phyloP scores from a whole-genome alignment of 2,888 invertebrate species.

The Tipula helvola region DNA sequence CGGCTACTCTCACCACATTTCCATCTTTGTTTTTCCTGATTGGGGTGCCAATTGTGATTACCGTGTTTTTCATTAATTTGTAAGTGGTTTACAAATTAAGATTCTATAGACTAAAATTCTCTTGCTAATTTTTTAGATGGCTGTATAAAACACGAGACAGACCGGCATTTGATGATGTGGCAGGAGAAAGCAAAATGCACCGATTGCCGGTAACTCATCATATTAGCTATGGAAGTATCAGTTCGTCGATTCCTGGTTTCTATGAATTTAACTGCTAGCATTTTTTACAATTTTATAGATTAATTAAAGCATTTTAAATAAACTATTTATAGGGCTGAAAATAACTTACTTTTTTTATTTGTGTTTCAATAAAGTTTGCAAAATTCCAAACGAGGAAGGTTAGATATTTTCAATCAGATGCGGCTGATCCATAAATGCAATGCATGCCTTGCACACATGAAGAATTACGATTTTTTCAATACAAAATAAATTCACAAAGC shows the following conservation, averaged over 20 bases:
- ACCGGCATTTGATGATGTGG: neutral
- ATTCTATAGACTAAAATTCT: neutral
- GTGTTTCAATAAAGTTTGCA: too few relatives aligned
- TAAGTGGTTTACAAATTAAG: neutral
- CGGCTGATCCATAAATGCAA: too few relatives aligned
- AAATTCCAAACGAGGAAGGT: too few relatives aligned
- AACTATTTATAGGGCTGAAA: too few relatives aligned
- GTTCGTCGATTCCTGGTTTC: neutral
- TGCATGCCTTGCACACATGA: too few relatives aligned
- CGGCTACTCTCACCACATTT: neutral
- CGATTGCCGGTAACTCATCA: neutral
- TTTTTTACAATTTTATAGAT: neutral
- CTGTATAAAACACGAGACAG: neutral
- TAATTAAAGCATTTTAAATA: too few relatives aligned
- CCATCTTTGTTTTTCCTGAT: neutral
- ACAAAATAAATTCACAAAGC: too few relatives aligned
- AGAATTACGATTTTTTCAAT: too few relatives aligned
- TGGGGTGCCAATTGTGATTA: neutral
- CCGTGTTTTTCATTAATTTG: neutral
- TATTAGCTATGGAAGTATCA: neutral
- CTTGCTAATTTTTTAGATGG: neutral
- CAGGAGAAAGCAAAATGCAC: neutral
- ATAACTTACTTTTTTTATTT: too few relatives aligned
- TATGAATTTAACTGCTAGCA: neutral
- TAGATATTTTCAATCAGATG: too few relatives aligned